Conservation (phyloP, 2,797 vertebrate genomes). For the Danio tinwini region DNA sequence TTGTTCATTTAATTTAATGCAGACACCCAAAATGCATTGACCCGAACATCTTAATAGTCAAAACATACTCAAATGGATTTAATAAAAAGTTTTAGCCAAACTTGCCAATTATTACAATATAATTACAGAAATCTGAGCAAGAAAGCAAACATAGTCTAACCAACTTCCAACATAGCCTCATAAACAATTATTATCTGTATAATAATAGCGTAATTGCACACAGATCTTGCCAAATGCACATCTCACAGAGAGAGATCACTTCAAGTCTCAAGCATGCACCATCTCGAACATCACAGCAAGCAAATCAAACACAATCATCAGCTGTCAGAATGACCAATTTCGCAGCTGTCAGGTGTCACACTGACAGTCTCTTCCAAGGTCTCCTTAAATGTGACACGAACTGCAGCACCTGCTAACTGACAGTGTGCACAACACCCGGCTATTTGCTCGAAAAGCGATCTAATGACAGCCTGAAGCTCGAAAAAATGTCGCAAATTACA, state of each 20-base stretch:
- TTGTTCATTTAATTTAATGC: too few species aligned
- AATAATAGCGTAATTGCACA: background rate
- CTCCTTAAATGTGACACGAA: conserved; percentile 62
- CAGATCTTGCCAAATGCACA: background rate
- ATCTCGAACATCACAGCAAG: background rate
- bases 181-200: background rate
- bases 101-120: background rate
- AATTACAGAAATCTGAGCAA: background rate
- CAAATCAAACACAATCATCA: background rate
- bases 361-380: conserved; percentile 59
- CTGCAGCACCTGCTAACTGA: conserved; percentile 45
- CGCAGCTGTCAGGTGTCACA: background rate
- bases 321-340: background rate
- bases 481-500: background rate
- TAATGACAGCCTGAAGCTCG: background rate
- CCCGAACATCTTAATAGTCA: too few species aligned
- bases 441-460: conserved; percentile 45
- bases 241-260: background rate
- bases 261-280: background rate
- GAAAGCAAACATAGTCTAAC: background rate
- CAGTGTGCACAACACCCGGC: conserved; percentile 43
- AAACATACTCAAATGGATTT: too few species aligned
- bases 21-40: too few species aligned
- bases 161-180: background rate
- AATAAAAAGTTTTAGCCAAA: too few species aligned